Evolutionary conservation across 2,113 vertebrate genomes (phyloP).

Genomic region (Plestiodon gilberti): DNA sequence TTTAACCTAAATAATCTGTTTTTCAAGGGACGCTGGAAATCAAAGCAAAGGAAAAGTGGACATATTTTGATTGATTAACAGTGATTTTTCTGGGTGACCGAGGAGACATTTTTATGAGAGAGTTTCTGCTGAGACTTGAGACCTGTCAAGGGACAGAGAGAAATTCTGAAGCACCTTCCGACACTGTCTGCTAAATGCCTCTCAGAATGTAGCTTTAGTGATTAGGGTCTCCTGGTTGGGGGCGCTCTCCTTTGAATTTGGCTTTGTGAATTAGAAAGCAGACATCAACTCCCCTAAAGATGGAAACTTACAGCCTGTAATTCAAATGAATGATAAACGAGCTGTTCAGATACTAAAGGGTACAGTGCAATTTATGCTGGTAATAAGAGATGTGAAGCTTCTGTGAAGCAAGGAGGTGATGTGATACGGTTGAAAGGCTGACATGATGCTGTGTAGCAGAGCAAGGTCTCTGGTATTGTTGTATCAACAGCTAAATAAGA

Average conservation of each 20-base stretch:
- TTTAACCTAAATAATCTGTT: not conserved
- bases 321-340: slow-evolving; percentile 22
- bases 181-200: slow-evolving; percentile 2
- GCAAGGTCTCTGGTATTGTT: not conserved
- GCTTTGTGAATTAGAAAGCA: slow-evolving; percentile 27
- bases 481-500: not conserved
- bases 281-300: slow-evolving; percentile 4
- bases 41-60: not conserved
- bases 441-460: not conserved
- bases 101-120: slow-evolving; percentile 11
- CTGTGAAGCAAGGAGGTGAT: slow-evolving; percentile 8
- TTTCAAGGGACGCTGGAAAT: not conserved
- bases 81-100: not conserved
- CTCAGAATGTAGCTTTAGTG: slow-evolving; percentile 7
- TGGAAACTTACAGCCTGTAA: slow-evolving; percentile 10
- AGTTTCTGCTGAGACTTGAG: slow-evolving; percentile 1
- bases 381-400: slow-evolving; percentile 22
- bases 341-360: slow-evolving; percentile 4
- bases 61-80: slow-evolving; percentile 25
- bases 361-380: slow-evolving; percentile 16
- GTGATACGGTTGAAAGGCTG: not conserved
- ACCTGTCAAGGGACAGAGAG: slow-evolving; percentile 18
- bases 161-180: not conserved
- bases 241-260: slow-evolving; percentile 18
- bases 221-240: slow-evolving; percentile 14